These are phyloP conservation scores for Macquaria ambigua DNA, from an alignment of 2,113 vertebrate species.

Conservation along the genomic window DNA sequence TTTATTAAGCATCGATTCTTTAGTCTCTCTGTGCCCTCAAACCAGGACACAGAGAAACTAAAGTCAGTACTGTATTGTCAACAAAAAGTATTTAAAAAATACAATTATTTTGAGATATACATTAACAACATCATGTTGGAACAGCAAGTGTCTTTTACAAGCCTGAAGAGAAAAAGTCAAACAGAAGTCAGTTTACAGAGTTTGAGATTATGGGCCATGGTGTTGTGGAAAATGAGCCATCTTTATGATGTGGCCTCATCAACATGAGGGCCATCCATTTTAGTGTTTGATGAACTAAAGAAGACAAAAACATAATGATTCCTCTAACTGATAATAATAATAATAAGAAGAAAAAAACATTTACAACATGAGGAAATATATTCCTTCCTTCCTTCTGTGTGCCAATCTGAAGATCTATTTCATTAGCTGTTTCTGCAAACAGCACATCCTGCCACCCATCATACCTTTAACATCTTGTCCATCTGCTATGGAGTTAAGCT, in stretches of 20 bases:
- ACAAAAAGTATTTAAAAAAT: constrained; percentile 73
- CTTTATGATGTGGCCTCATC: not conserved
- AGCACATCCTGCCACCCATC: constrained; percentile 18
- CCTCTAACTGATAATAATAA: not conserved
- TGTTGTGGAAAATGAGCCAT: constrained; percentile 3
- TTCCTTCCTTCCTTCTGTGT: constrained; percentile 30
- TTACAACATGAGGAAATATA: not conserved
- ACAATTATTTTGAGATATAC: constrained; percentile 66
- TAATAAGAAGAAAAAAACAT: not conserved
- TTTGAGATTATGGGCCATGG: not conserved
- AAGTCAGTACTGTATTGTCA: constrained; percentile 60
- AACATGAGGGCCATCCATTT: not conserved
- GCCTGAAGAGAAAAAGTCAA: constrained; percentile 29
- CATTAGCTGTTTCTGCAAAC: constrained; percentile 11
- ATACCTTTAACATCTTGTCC: not conserved
- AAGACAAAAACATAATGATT: not conserved
- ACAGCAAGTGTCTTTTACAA: constrained; percentile 44
- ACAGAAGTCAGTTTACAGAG: constrained; percentile 23
- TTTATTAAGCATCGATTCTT: constrained; percentile 70
- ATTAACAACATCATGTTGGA: constrained; percentile 54
- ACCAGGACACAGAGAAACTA: constrained; percentile 28
- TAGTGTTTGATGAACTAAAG: constrained; percentile 18
- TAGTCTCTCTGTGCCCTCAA: constrained; percentile 19
- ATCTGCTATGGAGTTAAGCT: not conserved
- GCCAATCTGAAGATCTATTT: constrained; percentile 17